Percentiles rank a stretch among this genome's conserved stretches.
Evolutionary conservation across 53 echinoderm and acorn worm species (phyloP).

Genomic region (Zoroaster sp.): DNA sequence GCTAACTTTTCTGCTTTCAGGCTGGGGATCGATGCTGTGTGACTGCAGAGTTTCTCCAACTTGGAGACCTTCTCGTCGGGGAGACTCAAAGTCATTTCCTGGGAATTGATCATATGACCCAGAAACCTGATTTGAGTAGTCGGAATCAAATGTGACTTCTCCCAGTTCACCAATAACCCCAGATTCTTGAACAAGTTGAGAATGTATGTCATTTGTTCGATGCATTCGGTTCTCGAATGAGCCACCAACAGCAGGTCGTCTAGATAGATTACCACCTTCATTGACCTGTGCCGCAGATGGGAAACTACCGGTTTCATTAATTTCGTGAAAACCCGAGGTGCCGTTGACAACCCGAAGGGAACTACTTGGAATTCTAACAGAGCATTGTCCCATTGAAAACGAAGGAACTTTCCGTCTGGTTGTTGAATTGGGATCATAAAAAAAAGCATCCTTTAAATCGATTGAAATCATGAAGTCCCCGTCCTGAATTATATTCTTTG

Average conservation of each 20-base stretch:
- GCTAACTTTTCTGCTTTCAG: constrained; percentile 11
- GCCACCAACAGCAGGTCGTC: constrained; percentile 29
- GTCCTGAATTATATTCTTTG: not conserved
- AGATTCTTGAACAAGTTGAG: constrained; percentile 30
- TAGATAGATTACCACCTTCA: constrained; percentile 25
- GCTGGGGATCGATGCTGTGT: not conserved
- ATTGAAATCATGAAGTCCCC: not conserved
- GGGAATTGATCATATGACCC: constrained; percentile 42
- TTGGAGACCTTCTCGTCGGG: constrained; percentile 20
- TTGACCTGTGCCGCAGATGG: not conserved
- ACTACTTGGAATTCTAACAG: constrained; percentile 42
- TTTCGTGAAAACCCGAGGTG: constrained; percentile 51
- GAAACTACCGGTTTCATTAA: constrained; percentile 49
- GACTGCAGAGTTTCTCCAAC: constrained; percentile 13
- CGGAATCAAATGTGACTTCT: constrained; percentile 48
- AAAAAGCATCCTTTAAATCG: constrained; percentile 38
- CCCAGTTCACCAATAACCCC: constrained; percentile 46
- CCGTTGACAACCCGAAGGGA: constrained; percentile 37
- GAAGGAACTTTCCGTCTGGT: constrained; percentile 17
- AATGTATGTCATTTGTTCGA: not conserved
- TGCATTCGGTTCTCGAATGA: not conserved
- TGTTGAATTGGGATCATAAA: constrained; percentile 4
- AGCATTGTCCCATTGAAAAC: constrained; percentile 28
- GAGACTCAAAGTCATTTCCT: constrained; percentile 41
- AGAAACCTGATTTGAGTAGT: constrained; percentile 1